Evolutionary conservation across 2,797 vertebrate species (phyloP).

Genomic region (Moxostoma hubbsi): DNA sequence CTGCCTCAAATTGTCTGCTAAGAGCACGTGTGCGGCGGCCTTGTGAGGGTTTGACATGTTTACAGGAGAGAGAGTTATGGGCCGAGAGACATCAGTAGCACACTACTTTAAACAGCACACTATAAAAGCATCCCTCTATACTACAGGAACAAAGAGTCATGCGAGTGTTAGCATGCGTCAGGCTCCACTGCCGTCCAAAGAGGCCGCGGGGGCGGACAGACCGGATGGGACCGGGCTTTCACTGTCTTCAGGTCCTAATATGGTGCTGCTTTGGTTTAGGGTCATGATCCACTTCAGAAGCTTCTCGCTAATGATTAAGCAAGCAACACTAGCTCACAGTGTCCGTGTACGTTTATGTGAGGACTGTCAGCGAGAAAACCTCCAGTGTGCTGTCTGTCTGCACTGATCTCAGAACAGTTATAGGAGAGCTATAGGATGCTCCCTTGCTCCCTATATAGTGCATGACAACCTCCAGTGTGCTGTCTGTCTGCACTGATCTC

Average conservation of each 20-base stretch:
- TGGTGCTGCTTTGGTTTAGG: slow-evolving; percentile 43
- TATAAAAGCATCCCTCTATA: background rate
- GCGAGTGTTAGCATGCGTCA: too few species aligned
- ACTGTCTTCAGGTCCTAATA: slow-evolving; percentile 52
- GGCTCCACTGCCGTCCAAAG: too few species aligned
- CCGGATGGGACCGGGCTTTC: slow-evolving; percentile 9
- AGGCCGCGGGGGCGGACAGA: slow-evolving; percentile 10
- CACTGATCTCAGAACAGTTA: too few species aligned
- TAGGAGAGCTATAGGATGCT: too few species aligned
- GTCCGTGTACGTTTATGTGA: too few species aligned
- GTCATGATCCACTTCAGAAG: slow-evolving; percentile 51
- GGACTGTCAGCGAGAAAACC: too few species aligned
- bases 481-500: too few species aligned
- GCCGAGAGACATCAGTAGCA: background rate
- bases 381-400: too few species aligned
- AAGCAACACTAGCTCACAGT: too few species aligned
- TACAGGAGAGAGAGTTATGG: slow-evolving; percentile 59
- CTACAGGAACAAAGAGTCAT: background rate
- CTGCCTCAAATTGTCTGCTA: slow-evolving; percentile 26
- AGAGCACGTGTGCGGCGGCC: slow-evolving; percentile 42
- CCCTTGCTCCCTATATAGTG: too few species aligned
- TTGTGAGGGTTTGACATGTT: slow-evolving; percentile 54
- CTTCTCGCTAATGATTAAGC: slow-evolving; percentile 10
- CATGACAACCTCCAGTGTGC: too few species aligned
- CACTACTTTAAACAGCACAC: background rate